phyloP scores from a whole-genome alignment of 1,140 invertebrate genomes.

The Gonioctena quinquepunctata region DNA sequence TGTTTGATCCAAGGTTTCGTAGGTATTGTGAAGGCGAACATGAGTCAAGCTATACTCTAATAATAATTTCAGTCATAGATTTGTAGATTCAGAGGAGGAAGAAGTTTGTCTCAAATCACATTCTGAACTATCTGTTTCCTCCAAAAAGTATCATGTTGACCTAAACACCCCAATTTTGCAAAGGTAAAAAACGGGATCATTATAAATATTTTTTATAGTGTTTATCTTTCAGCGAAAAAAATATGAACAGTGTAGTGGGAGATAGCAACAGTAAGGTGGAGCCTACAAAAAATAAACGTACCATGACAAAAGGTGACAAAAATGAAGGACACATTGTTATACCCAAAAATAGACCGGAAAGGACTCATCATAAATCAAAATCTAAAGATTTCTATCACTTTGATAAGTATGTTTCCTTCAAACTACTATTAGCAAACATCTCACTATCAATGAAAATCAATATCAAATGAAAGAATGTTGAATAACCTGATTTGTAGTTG shows the following conservation, averaged over 20 bases:
- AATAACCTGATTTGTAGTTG: no score
- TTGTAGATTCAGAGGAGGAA: not conserved
- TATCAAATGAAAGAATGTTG: no score
- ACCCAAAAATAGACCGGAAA: no score
- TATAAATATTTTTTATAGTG: not conserved
- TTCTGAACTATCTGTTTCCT: not conserved
- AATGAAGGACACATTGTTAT: no score
- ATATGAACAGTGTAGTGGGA: not conserved
- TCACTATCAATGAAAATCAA: no score
- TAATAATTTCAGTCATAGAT: not conserved
- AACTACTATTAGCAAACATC: no score
- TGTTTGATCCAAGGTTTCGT: conserved; percentile 1
- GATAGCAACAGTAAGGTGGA: not conserved
- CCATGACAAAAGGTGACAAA: not conserved
- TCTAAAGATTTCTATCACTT: no score
- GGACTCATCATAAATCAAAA: no score
- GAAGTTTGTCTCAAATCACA: not conserved
- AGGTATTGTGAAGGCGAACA: not conserved
- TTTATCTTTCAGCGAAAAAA: not conserved
- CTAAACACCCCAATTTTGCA: not conserved
- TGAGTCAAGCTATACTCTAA: not conserved
- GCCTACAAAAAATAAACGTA: conserved; percentile 3
- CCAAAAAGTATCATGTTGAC: not conserved
- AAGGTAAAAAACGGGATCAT: no score
- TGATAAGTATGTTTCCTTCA: no score